phyloP scores from a whole-genome alignment of 2,888 invertebrate genomes.

The Sesamia inferens region DNA sequence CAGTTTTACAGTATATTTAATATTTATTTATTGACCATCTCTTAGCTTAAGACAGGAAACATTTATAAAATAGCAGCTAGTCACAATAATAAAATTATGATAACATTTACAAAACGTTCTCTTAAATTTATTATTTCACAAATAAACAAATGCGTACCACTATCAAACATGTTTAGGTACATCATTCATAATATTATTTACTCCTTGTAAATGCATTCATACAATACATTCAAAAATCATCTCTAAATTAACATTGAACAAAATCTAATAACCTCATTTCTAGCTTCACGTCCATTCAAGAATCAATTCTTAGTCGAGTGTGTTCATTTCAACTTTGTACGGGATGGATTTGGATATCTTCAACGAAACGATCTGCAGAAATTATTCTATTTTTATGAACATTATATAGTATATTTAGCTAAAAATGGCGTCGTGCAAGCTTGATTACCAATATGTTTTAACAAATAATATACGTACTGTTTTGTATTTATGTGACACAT shows the following conservation, averaged over 20 bases:
- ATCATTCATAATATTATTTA: slow-evolving; percentile 17
- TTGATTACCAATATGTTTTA: slow-evolving; percentile 42
- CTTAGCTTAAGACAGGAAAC: slow-evolving; percentile 88
- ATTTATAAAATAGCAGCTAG: slow-evolving; percentile 88
- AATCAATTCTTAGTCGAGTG: slow-evolving; percentile 22
- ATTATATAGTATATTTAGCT: slow-evolving; percentile 16
- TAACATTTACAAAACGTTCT: slow-evolving; percentile 84
- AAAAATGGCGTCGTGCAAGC: slow-evolving; percentile 39
- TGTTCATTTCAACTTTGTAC: slow-evolving; percentile 9
- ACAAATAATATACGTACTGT: slow-evolving; percentile 3
- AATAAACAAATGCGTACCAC: slow-evolving; percentile 66
- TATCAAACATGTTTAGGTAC: slow-evolving; percentile 48
- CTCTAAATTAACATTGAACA: slow-evolving; percentile 4
- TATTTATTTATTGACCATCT: slow-evolving; percentile 86
- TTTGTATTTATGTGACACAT: slow-evolving; percentile 20
- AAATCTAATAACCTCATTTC: slow-evolving; percentile 19
- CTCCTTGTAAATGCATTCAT: slow-evolving; percentile 32
- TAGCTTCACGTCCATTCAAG: background rate
- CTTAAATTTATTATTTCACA: slow-evolving; percentile 72
- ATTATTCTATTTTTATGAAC: slow-evolving; percentile 17
- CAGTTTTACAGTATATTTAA: slow-evolving; percentile 70
- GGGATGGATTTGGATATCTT: slow-evolving; percentile 35
- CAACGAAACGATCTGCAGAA: slow-evolving; percentile 24
- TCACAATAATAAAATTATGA: slow-evolving; percentile 86
- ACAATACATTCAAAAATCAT: background rate